Percentiles rank a stretch among this genome's conserved stretches.
These are phyloP conservation scores for Crocuta crocuta DNA, from an alignment of 2,113 vertebrate species.

Conservation along the genomic window DNA sequence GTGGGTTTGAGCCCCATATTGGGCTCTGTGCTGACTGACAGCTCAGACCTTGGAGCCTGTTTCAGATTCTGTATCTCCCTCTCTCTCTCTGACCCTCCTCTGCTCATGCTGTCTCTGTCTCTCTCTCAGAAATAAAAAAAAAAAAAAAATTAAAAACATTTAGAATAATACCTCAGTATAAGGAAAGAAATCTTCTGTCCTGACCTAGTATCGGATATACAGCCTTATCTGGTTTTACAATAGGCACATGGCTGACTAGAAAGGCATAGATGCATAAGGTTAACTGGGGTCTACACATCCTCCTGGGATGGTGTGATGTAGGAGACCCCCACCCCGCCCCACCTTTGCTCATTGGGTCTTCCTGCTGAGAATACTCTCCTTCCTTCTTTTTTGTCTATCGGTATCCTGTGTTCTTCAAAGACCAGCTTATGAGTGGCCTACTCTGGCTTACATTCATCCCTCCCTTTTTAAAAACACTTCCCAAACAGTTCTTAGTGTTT, in stretches of 20 bases:
- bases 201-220: not conserved
- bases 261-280: fast-evolving
- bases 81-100: too few relatives aligned
- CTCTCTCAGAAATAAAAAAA: too few relatives aligned
- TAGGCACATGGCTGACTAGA: not conserved
- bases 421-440: not conserved
- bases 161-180: not conserved
- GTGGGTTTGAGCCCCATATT: too few relatives aligned
- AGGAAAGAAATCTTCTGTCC: not conserved
- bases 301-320: not conserved
- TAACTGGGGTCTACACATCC: not conserved
- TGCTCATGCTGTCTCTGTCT: too few relatives aligned
- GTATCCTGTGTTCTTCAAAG: not conserved
- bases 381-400: not conserved
- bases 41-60: too few relatives aligned
- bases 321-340: too few relatives aligned
- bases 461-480: not conserved
- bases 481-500: not conserved
- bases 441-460: not conserved
- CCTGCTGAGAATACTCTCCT: not conserved
- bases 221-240: not conserved
- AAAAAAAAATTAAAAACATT: not conserved
- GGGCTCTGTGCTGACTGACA: too few relatives aligned
- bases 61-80: too few relatives aligned
- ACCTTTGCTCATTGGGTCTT: not conserved